Evolutionary conservation across 2,888 invertebrate genomes (phyloP).

Genomic region (Perithous albicinctus): DNA sequence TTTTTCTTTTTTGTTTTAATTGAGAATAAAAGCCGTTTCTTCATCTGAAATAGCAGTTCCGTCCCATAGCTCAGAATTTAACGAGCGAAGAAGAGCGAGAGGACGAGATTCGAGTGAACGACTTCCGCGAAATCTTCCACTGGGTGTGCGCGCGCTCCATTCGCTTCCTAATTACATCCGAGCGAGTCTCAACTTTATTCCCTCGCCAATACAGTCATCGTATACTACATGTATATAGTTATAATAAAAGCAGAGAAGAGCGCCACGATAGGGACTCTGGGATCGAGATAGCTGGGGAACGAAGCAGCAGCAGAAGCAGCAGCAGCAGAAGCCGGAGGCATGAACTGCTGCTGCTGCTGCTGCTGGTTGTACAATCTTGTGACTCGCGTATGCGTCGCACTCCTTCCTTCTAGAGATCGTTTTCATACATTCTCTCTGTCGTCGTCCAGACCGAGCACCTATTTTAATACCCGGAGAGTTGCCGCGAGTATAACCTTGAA

Average conservation of each 20-base stretch:
- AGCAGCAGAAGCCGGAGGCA: background rate
- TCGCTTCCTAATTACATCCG: constrained; percentile 66
- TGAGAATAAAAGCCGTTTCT: constrained; percentile 25
- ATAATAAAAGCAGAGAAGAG: background rate
- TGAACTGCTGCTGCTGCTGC: too few species aligned
- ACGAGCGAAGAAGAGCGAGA: constrained; percentile 35
- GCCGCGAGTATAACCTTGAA: background rate
- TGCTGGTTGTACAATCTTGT: constrained; percentile 22
- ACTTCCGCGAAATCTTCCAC: constrained; percentile 51
- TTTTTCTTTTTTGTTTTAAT: too few species aligned
- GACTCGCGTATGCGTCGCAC: background rate
- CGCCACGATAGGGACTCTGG: background rate
- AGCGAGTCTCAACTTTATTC: constrained; percentile 60
- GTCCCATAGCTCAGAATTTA: constrained; percentile 23
- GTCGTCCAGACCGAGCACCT: background rate
- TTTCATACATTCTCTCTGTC: constrained; percentile 14
- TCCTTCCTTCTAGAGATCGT: background rate
- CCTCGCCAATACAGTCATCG: constrained; percentile 30
- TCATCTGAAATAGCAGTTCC: constrained; percentile 29
- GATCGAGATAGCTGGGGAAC: constrained; percentile 21
- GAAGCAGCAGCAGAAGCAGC: too few species aligned
- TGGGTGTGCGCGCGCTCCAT: constrained; percentile 51
- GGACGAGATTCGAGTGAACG: constrained; percentile 33
- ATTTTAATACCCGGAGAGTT: constrained; percentile 29
- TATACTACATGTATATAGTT: constrained; percentile 13